Evolutionary conservation across 2,888 invertebrate species (phyloP).

Genomic region (Clostera curtula): DNA sequence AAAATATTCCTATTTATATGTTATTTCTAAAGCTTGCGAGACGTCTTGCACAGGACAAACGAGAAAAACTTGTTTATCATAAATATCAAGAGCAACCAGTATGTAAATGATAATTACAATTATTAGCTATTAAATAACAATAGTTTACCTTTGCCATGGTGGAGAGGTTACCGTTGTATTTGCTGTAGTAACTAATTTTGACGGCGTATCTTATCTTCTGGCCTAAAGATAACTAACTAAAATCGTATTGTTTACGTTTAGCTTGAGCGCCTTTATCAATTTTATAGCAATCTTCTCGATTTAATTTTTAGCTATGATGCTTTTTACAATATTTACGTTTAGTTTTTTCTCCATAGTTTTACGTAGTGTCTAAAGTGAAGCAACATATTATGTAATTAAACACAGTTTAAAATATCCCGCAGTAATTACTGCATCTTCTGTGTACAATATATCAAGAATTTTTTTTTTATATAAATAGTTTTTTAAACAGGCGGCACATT

Average conservation of each 20-base stretch:
- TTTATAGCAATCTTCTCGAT: slow-evolving; percentile 20
- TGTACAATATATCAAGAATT: no score
- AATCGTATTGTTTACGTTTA: slow-evolving; percentile 1
- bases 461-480: no score
- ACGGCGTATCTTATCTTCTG: slow-evolving; percentile 31
- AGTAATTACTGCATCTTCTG: no score
- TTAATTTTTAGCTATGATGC: slow-evolving; percentile 1
- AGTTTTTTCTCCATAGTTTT: no score
- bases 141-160: slow-evolving; percentile 79
- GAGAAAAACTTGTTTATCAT: slow-evolving; percentile 7
- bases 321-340: slow-evolving; percentile 16
- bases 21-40: background rate
- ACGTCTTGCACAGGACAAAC: slow-evolving; percentile 8
- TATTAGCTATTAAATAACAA: slow-evolving; percentile 18
- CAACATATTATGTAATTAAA: no score
- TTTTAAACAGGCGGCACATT: no score
- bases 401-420: no score
- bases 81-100: slow-evolving; percentile 32
- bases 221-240: slow-evolving; percentile 7
- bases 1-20: no score
- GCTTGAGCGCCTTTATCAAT: slow-evolving; percentile 18
- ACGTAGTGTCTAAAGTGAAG: no score
- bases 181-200: slow-evolving; percentile 81
- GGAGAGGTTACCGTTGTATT: slow-evolving; percentile 79
- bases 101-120: slow-evolving; percentile 36